Percentiles rank a stretch among this genome's conserved stretches.
phyloP scores from a whole-genome alignment of 1,140 invertebrate species.

The Trypoxylus dichotomus region DNA sequence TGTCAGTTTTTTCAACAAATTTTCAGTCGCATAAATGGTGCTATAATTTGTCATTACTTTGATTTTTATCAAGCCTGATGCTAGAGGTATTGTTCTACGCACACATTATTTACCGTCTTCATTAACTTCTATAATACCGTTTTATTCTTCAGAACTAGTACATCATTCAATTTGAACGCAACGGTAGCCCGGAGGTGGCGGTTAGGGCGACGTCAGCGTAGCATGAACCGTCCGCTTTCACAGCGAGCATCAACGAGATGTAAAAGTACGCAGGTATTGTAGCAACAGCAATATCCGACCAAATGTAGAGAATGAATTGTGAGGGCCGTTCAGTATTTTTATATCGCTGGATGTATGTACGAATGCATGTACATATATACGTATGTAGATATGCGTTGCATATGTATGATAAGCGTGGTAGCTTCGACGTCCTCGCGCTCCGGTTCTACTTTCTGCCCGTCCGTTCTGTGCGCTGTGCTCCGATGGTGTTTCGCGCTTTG shows the following conservation, averaged over 20 bases:
- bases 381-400: constrained; percentile 47
- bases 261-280: constrained; percentile 7
- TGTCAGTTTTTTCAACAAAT: no score
- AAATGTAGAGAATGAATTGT: constrained; percentile 31
- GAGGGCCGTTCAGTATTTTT: constrained; percentile 40
- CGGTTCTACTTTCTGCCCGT: constrained; percentile 2
- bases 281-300: no score
- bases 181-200: constrained; percentile 4
- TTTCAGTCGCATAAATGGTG: no score
- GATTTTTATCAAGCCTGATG: no score
- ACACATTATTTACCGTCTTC: constrained; percentile 46
- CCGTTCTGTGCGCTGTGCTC: not conserved
- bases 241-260: constrained; percentile 1
- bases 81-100: no score
- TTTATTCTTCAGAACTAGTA: constrained; percentile 42
- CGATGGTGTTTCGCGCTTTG: constrained; percentile 31
- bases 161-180: constrained; percentile 44
- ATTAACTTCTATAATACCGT: constrained; percentile 43
- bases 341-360: constrained; percentile 36
- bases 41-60: no score
- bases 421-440: constrained; percentile 39
- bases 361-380: constrained; percentile 30
- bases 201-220: no score
- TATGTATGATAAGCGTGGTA: constrained; percentile 45
- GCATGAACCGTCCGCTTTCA: not conserved